Conservation (phyloP, 2,888 invertebrate genomes). For the Cheiracanthium punctorium region DNA sequence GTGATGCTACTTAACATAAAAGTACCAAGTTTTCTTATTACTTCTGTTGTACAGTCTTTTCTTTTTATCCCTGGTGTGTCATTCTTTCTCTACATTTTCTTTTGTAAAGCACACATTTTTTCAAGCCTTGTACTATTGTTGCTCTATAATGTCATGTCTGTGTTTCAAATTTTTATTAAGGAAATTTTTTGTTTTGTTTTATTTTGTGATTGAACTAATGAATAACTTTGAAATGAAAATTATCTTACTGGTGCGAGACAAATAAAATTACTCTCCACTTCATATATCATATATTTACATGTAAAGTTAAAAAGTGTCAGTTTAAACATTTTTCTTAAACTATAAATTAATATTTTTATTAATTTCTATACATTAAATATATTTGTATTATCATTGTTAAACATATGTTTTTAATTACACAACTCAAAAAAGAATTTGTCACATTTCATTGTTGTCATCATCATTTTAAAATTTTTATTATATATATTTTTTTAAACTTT, state of each 20-base stretch:
- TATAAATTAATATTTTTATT: too few species aligned
- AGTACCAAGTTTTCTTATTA: constrained; percentile 12
- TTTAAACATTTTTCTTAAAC: too few species aligned
- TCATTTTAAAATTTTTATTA: too few species aligned
- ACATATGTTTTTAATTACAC: too few species aligned
- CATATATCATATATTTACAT: too few species aligned
- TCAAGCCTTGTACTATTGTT: constrained; percentile 48
- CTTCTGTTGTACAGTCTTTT: constrained; percentile 60
- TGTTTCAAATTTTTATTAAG: constrained; percentile 31
- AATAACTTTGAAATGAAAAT: neutral
- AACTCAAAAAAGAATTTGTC: too few species aligned
- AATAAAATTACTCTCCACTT: too few species aligned
- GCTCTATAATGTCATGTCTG: constrained; percentile 49
- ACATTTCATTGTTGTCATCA: too few species aligned
- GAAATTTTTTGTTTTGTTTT: neutral
- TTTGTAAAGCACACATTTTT: constrained; percentile 50
- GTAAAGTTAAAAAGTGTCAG: neutral
- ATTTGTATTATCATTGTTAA: too few species aligned
- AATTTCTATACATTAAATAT: too few species aligned
- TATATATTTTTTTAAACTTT: too few species aligned
- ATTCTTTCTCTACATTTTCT: constrained; percentile 62
- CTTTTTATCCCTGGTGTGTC: constrained; percentile 60
- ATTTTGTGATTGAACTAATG: neutral
- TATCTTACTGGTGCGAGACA: too few species aligned
- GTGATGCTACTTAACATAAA: constrained; percentile 59